Base-by-base conservation (phyloP, 1,140 invertebrate genomes). In the Drosophila fuyamai region DNA sequence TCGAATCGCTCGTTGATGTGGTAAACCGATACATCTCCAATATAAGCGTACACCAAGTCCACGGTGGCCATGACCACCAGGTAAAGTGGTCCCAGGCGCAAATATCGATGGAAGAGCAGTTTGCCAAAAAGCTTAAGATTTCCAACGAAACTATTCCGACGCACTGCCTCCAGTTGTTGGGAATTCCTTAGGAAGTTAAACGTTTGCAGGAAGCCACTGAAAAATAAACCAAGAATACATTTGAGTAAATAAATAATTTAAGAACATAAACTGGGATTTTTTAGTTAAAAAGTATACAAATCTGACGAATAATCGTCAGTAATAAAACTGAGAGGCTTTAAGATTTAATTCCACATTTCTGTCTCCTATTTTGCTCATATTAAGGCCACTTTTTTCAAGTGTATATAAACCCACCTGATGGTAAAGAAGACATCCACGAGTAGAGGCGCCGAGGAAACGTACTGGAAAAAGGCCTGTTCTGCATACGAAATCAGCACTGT, bases 31-130 rank as follows among this genome's bases (percentile, higher is more conserved):
- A 85, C 92, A 47, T 93, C 92, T 3, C 82, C 88, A 36, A 94
- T 93, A 76, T 93, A 95, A 5, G 90, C 84, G 7, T 93, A 93
- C 46, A 93, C 92, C 7, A 95, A 62, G 80, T 94, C 93, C 5
- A 93, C 76, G 5, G 94, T 83, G 53, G 93, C 92, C 50, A 95
- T 90, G 0, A 93, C 88, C 48, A 95, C 88, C 62, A 95, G 78
- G 36, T 95, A 95, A 0, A 94, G 91, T 1, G 94, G 94, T 14
- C 93, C 94, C 48, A 95, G 67, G 61, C 83, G 55, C 10, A 92
- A 41, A 44, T 92, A 92, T 23, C 92, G 80, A 70, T 92, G 92
- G 41, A 92, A 88, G 3, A 92, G 61, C 10, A 88, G 56, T 50
- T 92, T 92, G 56, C 80, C 79, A 51, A 92, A 92, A 9, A 89